Base-by-base conservation (phyloP, 2,113 vertebrate species). In the Myotis davidii region DNA sequence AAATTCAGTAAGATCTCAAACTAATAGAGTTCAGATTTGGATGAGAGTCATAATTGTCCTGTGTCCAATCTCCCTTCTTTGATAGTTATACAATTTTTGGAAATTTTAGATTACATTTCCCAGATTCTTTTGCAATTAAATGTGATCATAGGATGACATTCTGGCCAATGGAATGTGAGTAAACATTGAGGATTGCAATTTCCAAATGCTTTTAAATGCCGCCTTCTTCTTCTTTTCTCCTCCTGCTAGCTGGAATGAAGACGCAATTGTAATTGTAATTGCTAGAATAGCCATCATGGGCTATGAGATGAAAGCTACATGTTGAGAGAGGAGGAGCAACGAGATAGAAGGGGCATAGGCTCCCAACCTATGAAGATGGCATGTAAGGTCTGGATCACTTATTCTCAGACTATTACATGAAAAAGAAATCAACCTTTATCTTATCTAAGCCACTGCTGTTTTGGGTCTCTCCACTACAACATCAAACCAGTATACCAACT, bases 1-100 rank as follows among this genome's bases (percentile, higher is more conserved):
- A 65, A n/a, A 87, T 48, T 56, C 61, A 79, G 79, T 86, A 94
- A 88, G 78, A 81, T 72, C 59, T 91, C 82, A n/a, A 85, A 32
- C 52, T 18, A 50, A 21, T 42, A 18, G 21, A 85, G 64, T 37
- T 59, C 65, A 78, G 65, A 79, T 7, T 4, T 45, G 52, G n/a
- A 27, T 48, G 23, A 79, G 70, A 81, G 7, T 45, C 59, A 18
- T 59, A 12, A 34, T 2, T 59, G 21, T 48, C 42, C 18, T 34
- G 23, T 25, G 45, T 13, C 50, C 16, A 37, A 32, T 42, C 72
- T 81, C 4, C 69, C 59, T 79, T 87, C 50, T 88, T 69, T n/a
- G 37, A 45, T 5, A 84, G 59, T 10, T 76, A 32, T 59, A 32
- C 6, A 54, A 45, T 7, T 70, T 84, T 89, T 25, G 54, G 69